A percentile compares a stretch with the other conserved stretches of the same genome.
These are phyloP conservation scores for Charina bottae DNA, from an alignment of 2,113 vertebrate genomes.

Conservation along the genomic window DNA sequence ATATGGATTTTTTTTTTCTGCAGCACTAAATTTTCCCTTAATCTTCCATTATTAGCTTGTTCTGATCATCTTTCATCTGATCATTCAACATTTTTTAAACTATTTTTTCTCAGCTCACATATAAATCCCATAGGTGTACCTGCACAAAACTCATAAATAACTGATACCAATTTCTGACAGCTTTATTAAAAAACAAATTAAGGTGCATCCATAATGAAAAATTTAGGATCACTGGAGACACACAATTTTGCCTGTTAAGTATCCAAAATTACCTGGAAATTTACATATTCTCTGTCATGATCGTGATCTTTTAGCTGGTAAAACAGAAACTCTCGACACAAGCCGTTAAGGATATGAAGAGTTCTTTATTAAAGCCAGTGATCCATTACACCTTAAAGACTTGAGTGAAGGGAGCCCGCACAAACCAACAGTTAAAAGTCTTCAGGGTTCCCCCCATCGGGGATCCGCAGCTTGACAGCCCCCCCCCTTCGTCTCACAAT, in stretches of 20 bases:
- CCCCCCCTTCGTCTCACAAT: no score
- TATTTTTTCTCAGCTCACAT: neutral
- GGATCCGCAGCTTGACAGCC: no score
- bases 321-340: no score
- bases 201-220: neutral
- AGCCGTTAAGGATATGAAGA: no score
- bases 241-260: neutral
- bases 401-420: no score
- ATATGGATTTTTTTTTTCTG: neutral
- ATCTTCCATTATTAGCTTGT: neutral
- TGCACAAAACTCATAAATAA: neutral
- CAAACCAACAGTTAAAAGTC: no score
- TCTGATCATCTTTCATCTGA: neutral
- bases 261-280: neutral
- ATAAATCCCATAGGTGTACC: neutral
- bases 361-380: no score
- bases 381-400: no score
- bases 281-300: neutral
- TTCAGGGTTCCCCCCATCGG: no score
- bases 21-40: neutral
- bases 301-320: no score
- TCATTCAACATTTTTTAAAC: neutral
- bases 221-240: neutral
- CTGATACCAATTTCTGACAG: neutral
- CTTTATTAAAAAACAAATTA: neutral